Base-by-base conservation (phyloP, 2,113 vertebrate genomes). In the Menidia beryllina region DNA sequence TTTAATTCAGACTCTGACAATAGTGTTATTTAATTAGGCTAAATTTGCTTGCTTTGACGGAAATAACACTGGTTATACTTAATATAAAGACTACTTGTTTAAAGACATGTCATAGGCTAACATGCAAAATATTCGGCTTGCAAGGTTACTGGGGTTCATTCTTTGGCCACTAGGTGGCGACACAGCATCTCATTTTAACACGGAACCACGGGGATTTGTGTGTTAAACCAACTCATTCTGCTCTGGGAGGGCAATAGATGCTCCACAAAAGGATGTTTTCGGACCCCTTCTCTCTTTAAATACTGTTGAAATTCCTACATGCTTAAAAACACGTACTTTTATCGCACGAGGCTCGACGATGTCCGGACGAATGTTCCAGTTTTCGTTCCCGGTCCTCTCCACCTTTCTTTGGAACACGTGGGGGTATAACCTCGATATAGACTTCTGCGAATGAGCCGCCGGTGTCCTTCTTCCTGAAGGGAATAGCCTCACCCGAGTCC, bases 81-180 rank as follows among this genome's bases (percentile, higher is more conserved):
- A n/a, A n/a, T n/a, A n/a, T n/a, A n/a, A n/a, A n/a, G n/a, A n/a
- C n/a, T n/a, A n/a, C n/a, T n/a, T n/a, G n/a, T n/a, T n/a, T 58
- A 3, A 4, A 43, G 4, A 4, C 25, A 21, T 7, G 26, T 6
- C 3, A 61, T 12, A 4, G 1, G 3, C 6, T 27, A 49, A 45
- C 17, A 19, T 19, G 26, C 11, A 3, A 62, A 51, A 19, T 26
- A n/a, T 69, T 65, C 2, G 36, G 41, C 23, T 25, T 68, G 8
- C 5, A 69, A n/a, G n/a, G 21, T 70, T 65, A 14, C 50, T 38
- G 45, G 51, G 20, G 21, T 71, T 11, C 15, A 0, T 8, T 20
- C 0, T 0, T 14, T 50, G 20, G 12, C 89, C 93, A 75, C 89
- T 83, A 25, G 91, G 76, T 47, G 93, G 93, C 89, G 89, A 81